Conservation (phyloP, 2,113 vertebrate species). For the Phoenicopterus ruber region DNA sequence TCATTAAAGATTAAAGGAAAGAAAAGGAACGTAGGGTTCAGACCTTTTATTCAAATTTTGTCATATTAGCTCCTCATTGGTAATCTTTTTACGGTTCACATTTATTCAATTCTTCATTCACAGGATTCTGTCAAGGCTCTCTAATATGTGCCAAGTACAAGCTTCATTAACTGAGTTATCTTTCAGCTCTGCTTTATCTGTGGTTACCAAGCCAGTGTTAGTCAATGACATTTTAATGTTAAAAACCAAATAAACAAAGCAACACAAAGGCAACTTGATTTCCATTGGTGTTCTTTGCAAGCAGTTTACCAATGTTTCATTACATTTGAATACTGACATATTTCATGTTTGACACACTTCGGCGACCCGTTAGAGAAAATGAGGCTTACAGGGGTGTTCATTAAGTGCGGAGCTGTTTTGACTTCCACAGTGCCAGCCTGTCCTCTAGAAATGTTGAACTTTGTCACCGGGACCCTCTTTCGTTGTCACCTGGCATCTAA, state of each 20-base stretch:
- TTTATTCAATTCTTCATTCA: conserved; percentile 18
- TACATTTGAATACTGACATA: conserved; percentile 44
- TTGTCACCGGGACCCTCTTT: not conserved
- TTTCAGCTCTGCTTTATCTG: conserved; percentile 24
- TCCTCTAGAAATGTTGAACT: not conserved
- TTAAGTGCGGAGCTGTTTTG: not conserved
- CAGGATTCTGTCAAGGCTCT: conserved; percentile 34
- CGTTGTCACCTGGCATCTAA: not conserved
- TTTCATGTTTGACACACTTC: conserved; percentile 40
- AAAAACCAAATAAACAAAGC: not conserved
- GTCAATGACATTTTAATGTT: conserved; percentile 67
- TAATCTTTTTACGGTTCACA: conserved; percentile 2
- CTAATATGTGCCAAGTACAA: conserved; percentile 42
- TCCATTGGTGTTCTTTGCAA: conserved; percentile 9
- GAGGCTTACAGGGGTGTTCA: not conserved
- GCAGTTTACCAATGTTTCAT: conserved; percentile 37
- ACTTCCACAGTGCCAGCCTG: not conserved
- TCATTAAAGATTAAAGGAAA: conserved; percentile 17
- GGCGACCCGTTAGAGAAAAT: conserved; percentile 29
- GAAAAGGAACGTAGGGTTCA: conserved; percentile 4
- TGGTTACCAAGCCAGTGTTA: conserved; percentile 24
- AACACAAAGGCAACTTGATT: conserved; percentile 22
- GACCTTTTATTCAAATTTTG: conserved; percentile 23
- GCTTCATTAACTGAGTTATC: conserved; percentile 64
- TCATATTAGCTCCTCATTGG: not conserved